Percentiles rank a stretch among this genome's conserved stretches.
phyloP scores from a whole-genome alignment of 2,113 vertebrate species.

The Castor canadensis region DNA sequence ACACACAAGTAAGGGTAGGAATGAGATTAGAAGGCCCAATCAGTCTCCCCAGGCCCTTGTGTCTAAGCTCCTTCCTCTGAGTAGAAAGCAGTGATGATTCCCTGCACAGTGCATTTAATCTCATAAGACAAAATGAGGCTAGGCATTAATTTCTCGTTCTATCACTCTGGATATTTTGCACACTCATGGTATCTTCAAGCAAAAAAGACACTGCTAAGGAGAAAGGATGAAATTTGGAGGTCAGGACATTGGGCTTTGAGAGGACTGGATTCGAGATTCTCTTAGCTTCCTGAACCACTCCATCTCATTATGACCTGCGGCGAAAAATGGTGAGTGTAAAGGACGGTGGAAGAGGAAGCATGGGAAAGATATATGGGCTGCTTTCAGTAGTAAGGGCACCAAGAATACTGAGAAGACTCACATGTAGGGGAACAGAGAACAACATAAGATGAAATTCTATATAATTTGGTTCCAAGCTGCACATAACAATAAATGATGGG shows the following conservation, averaged over 20 bases:
- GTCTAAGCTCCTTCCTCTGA: too few relatives aligned
- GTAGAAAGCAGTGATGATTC: neutral
- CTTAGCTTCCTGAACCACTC: neutral
- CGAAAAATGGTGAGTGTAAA: neutral
- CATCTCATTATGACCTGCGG: fast-evolving
- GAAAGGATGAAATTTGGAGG: neutral
- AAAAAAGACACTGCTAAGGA: too few relatives aligned
- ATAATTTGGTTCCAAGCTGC: too few relatives aligned
- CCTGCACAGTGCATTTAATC: neutral
- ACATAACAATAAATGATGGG: too few relatives aligned
- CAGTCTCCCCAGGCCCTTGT: too few relatives aligned
- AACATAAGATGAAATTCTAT: too few relatives aligned
- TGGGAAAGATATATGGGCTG: neutral
- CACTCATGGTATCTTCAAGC: too few relatives aligned
- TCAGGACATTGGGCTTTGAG: neutral
- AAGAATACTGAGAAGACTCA: too few relatives aligned
- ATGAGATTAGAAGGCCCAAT: too few relatives aligned
- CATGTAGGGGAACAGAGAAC: too few relatives aligned
- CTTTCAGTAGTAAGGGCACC: neutral
- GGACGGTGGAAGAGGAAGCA: neutral
- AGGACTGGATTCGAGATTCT: fast-evolving
- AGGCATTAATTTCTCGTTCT: neutral
- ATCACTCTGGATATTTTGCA: neutral
- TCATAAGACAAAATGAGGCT: neutral
- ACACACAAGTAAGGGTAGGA: neutral